Base-by-base conservation (phyloP, 2,888 invertebrate genomes). In the Tethea ocularis region DNA sequence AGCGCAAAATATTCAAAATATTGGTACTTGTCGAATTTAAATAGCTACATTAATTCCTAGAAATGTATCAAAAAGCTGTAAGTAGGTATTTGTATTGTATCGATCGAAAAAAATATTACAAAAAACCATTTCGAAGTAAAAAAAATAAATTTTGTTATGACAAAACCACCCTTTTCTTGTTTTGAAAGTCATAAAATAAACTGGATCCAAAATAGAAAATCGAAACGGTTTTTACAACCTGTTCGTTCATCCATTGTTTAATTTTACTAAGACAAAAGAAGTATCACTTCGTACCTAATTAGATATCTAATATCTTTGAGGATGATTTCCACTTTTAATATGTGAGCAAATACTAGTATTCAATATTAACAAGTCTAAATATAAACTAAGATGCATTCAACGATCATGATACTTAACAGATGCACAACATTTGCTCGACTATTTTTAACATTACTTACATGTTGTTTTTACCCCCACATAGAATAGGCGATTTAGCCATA, bases 361-460 rank as follows among this genome's bases (percentile, higher is more conserved):
- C 20, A 46, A 46, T 46, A 24, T 26, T 26, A 52, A 52, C 26
- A 24, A 52, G 52, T 52, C 52, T 72, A 73, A 62, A 71, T 64
- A 66, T 75, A 73, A 69, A 63, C 58, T 55, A 24, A 52, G 56
- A 64, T 63, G 51, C 60, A 59, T 51, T 46, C 46, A 46, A 46
- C 46, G 57, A 57, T 66, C 61, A 58, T 59, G 62, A 64, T 67
- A 68, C 59, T 66, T 55, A 64, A 66, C 71, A 72, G 69, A 76
- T 78, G 77, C 69, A 75, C 61, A 67, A 66, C 70, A 66, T 65
- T 70, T 67, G 60, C 57, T 57, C 59, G 61, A 74, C 75, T 79
- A 78, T 81, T 79, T 79, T 79, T 76, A 72, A 59, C 61, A 62
- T 66, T 57, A 62, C 63, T 59, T 23, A 4, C 22, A n/a, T 46